phyloP scores from a whole-genome alignment of 1,140 invertebrate species.

The Drosophila triauraria region DNA sequence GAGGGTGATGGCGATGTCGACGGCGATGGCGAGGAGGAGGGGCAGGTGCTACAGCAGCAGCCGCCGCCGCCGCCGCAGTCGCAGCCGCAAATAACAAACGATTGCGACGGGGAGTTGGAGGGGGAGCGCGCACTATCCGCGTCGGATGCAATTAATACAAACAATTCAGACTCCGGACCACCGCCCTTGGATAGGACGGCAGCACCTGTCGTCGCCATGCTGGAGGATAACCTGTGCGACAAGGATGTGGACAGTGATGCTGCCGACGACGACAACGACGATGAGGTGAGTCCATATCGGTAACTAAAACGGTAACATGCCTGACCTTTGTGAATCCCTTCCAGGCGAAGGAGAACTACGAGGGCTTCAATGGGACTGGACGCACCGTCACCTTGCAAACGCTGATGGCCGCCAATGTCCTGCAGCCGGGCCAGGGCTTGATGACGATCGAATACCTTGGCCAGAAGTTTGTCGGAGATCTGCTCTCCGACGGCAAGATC shows the following conservation, averaged over 20 bases:
- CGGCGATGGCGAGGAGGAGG: conserved; percentile 48
- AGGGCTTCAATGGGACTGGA: conserved; percentile 86
- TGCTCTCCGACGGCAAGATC: conserved; percentile 94
- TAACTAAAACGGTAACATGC: neutral
- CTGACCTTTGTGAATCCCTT: neutral
- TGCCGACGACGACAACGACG: conserved; percentile 77
- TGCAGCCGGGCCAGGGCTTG: conserved; percentile 91
- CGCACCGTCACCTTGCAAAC: conserved; percentile 94
- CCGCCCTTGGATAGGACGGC: conserved; percentile 24
- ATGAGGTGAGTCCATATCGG: conserved; percentile 59
- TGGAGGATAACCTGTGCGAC: conserved; percentile 72
- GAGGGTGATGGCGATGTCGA: conserved; percentile 50
- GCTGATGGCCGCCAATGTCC: conserved; percentile 91
- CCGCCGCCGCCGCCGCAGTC: conserved; percentile 48
- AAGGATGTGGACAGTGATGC: conserved; percentile 81
- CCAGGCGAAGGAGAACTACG: conserved; percentile 81
- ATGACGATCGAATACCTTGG: conserved; percentile 97
- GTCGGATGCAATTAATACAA: conserved; percentile 40
- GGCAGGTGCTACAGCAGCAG: conserved; percentile 46
- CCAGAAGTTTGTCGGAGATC: conserved; percentile 94
- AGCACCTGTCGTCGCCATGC: conserved; percentile 16
- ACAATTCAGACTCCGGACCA: conserved; percentile 45
- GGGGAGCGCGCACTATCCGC: conserved; percentile 50
- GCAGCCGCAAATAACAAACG: conserved; percentile 68
- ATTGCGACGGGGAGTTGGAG: conserved; percentile 53